phyloP scores from a whole-genome alignment of 2,888 invertebrate species.

The Ormyrus thymus region DNA sequence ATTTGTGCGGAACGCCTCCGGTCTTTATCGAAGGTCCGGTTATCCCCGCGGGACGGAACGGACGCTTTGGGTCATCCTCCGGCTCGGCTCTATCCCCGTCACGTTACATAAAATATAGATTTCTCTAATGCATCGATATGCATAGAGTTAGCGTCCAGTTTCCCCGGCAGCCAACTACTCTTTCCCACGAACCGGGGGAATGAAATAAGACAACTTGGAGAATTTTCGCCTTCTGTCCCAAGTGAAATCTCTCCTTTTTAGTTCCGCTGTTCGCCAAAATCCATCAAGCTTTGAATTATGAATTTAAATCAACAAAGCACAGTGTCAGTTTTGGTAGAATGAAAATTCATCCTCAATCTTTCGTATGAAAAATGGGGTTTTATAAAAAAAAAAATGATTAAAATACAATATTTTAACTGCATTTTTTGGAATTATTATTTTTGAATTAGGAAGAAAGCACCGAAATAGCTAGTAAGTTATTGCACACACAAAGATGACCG shows the following conservation, averaged over 20 bases:
- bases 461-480: too few species aligned
- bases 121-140: conserved; percentile 66
- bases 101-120: conserved; percentile 70
- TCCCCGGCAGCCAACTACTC: conserved; percentile 41
- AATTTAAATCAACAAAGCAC: not conserved
- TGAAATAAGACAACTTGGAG: conserved; percentile 37
- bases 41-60: conserved; percentile 62
- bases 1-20: conserved; percentile 60
- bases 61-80: conserved; percentile 62
- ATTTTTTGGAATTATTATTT: too few species aligned
- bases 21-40: conserved; percentile 64
- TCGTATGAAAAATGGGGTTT: too few species aligned
- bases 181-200: conserved; percentile 22
- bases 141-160: conserved; percentile 66
- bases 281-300: not conserved
- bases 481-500: conserved; percentile 26
- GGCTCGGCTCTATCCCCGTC: conserved; percentile 62
- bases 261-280: not conserved
- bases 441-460: too few species aligned
- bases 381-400: too few species aligned
- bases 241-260: conserved; percentile 36
- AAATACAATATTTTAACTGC: too few species aligned
- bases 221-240: conserved; percentile 22
- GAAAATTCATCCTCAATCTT: too few species aligned
- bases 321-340: too few species aligned